These are phyloP conservation scores for Ameiurus melas DNA, from an alignment of 2,113 vertebrate genomes.

Conservation along the genomic window DNA sequence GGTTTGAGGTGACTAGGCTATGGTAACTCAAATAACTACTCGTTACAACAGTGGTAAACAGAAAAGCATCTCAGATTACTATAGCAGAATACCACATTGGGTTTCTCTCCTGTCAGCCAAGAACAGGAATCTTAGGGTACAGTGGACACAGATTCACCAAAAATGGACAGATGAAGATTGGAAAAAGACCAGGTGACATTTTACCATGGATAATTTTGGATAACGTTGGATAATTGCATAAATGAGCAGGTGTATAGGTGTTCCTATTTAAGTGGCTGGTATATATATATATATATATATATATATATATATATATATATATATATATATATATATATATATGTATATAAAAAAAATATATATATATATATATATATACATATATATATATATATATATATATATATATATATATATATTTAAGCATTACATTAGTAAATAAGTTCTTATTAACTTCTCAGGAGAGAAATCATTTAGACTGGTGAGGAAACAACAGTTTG, in stretches of 20 bases:
- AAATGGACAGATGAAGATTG: not conserved
- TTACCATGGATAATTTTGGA: too few species aligned
- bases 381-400: too few species aligned
- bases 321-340: too few species aligned
- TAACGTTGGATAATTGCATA: not conserved
- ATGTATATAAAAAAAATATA: too few species aligned
- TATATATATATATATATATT: too few species aligned
- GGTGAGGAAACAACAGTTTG: not conserved
- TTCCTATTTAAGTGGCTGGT: not conserved
- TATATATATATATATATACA: too few species aligned
- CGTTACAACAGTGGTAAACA: not conserved
- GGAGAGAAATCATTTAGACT: not conserved
- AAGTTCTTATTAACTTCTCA: not conserved
- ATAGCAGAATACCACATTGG: not conserved
- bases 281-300: too few species aligned
- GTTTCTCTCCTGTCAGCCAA: not conserved
- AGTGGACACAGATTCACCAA: not conserved
- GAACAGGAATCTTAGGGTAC: not conserved
- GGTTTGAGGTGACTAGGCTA: not conserved
- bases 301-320: too few species aligned
- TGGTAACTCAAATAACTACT: not conserved
- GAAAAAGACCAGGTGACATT: not conserved
- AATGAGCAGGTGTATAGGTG: not conserved
- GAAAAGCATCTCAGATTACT: not conserved
- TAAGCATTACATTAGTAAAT: too few species aligned